Evolutionary conservation across 2,797 vertebrate genomes (phyloP), one percentile per base, ranked within the genome.

Genomic region (Acrossocheilus wenchowensis): DNA sequence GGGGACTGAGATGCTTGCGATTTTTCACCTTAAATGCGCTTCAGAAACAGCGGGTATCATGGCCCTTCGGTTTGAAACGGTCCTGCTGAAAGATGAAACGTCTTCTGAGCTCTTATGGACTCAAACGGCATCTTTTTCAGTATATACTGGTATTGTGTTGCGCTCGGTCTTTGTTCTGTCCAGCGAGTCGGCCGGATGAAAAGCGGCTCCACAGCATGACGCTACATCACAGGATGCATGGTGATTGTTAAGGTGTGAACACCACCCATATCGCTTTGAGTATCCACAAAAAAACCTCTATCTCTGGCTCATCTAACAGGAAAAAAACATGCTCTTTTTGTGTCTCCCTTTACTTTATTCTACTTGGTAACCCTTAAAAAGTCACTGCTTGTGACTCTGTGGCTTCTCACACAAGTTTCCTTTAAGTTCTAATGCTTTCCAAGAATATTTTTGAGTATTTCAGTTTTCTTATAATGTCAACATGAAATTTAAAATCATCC

Each of bases 11-110:
- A 64, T 19, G n/a, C 41, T 8, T 68, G 79, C 72, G 5, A 88
- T 88, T 86, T 75, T 72, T 90, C 77, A 86, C 26, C 60, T 83
- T 82, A 86, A 89, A 66, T 85, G 85, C 34, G n/a, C 50, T 66
- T 88, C 64, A 68, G 50, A 69, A 86, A 87, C 77, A 78, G 77
- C 64, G 54, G 66, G 84, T 34, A 57, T 78, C 23, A 41, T 5
- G 34, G 50, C 79, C 71, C 57, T 60, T 71, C 23, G 50, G 23
- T 74, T 45, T 79, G 19, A 41, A 73, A 12, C 1, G 9, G 50
- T 85, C 57, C 64, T 36, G 75, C 34, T 85, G 75, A 23, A 85
- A 71, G 83, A 85, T 78, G 41, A 43, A 69, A 78, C 11, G 34
- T 64, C 30, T 64, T 15, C 21, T 14, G 30, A 26, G 60, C 60